Percentiles rank a stretch among this genome's conserved stretches.
These are phyloP conservation scores for Poecile montanus DNA, from an alignment of 2,797 vertebrate species.

Conservation along the genomic window DNA sequence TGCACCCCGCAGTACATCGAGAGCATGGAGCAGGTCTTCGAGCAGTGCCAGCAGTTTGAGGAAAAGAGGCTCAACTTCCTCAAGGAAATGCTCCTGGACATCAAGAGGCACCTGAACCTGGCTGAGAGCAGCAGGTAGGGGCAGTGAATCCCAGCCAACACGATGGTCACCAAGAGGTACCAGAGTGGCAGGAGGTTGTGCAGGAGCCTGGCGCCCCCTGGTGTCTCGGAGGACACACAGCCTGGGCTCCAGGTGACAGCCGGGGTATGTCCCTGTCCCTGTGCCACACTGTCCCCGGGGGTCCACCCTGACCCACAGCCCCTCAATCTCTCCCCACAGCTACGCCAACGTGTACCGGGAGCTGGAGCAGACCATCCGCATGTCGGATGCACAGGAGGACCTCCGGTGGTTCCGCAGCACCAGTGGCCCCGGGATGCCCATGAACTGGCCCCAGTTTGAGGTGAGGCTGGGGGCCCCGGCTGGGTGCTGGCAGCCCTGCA, in stretches of 20 bases:
- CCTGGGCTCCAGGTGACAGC: background rate
- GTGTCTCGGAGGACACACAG: background rate
- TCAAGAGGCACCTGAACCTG: conserved; percentile 95
- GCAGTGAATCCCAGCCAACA: background rate
- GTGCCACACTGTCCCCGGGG: fast-evolving
- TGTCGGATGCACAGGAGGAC: conserved; percentile 90
- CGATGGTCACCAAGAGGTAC: background rate
- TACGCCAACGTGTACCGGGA: conserved; percentile 89
- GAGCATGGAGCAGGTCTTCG: conserved; percentile 94
- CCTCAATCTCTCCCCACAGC: conserved; percentile 67
- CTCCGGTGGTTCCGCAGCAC: conserved; percentile 91
- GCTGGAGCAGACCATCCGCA: conserved; percentile 87
- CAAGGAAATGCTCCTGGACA: conserved; percentile 90
- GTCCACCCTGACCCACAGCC: background rate
- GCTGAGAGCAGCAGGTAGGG: conserved; percentile 90
- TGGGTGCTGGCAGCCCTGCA: fast-evolving
- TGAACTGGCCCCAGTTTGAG: conserved; percentile 99
- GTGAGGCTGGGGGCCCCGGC: conserved; percentile 67
- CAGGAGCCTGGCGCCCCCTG: fast-evolving
- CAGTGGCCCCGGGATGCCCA: conserved; percentile 92
- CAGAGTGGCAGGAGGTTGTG: background rate
- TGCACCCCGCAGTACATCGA: conserved; percentile 93
- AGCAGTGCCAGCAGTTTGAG: conserved; percentile 95
- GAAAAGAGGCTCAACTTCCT: conserved; percentile 93
- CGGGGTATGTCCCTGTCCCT: background rate